Percentiles rank a stretch among this genome's conserved stretches.
phyloP scores from a whole-genome alignment of 2,888 invertebrate genomes.

The Microctonus aethiopoides region DNA sequence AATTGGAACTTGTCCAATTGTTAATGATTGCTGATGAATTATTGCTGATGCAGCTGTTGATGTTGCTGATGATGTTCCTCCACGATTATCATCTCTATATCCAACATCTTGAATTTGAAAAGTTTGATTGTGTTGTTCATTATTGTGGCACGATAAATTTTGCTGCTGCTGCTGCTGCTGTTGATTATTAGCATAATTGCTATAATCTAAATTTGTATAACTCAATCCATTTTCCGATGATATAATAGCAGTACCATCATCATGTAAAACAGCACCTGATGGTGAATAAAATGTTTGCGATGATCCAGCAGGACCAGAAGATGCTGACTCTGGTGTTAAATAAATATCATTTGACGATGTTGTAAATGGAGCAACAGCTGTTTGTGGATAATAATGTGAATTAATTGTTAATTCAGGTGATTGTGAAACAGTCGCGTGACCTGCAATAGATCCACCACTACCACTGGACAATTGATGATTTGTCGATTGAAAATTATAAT shows the following conservation, averaged over 20 bases:
- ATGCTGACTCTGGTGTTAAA: conserved; percentile 36
- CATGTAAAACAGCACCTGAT: conserved; percentile 61
- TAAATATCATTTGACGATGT: conserved; percentile 60
- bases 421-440: conserved; percentile 70
- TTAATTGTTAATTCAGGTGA: conserved; percentile 59
- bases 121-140: conserved; percentile 65
- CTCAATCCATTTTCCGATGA: conserved; percentile 88
- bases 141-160: conserved; percentile 31
- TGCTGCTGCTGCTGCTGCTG: conserved; percentile 66
- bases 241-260: conserved; percentile 76
- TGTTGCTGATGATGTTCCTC: conserved; percentile 29
- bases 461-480: conserved; percentile 50
- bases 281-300: conserved; percentile 60
- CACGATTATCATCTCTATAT: conserved; percentile 54
- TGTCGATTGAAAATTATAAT: conserved; percentile 44
- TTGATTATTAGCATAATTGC: conserved; percentile 66
- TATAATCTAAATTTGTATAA: conserved; percentile 89
- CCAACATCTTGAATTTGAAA: conserved; percentile 56
- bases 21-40: conserved; percentile 56
- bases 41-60: conserved; percentile 29
- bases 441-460: conserved; percentile 47
- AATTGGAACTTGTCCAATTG: conserved; percentile 24
- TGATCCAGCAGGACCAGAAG: conserved; percentile 56
- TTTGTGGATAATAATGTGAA: conserved; percentile 61
- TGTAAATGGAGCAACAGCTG: conserved; percentile 60